Base-by-base conservation (phyloP, 1,140 invertebrate species). In the Leucophenga varia region DNA sequence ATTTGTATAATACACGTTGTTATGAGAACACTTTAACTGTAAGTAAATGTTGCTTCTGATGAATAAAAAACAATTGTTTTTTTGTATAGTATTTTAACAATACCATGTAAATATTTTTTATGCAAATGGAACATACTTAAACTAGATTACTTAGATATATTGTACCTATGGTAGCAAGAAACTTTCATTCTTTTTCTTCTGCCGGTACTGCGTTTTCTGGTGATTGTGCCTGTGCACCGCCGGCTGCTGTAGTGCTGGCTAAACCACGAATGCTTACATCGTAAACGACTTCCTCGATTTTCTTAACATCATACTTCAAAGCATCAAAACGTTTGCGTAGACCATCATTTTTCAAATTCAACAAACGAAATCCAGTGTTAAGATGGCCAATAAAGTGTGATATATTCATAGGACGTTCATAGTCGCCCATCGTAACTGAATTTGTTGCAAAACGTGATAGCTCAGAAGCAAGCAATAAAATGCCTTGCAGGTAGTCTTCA, bases 261-360 rank as follows among this genome's bases (percentile, higher is more conserved):
- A 95, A 78, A 1, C 90, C 91, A 41, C 93, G 79, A 54, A 97
- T 92, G 49, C 87, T 88, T 3, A 97, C 78, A 73, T 97, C 93
- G 65, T 95, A 97, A 7, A 97, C 91, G 2, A 97, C 88, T 78
- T 96, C 92, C 70, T 96, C 93, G 20, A 95, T 89, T 76, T 95
- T 96, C 74, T 95, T 95, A 3, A 95, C 84, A 63, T 95, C 91
- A 64, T 96, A 96, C 63, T 97, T 96, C 1, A 97, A 77, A 1
- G 81, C 88, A 78, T 97, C 94, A 71, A 91, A 96, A 42, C 88
- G 80, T 72, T 94, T 95, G 20, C 93, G 79, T 12, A 97, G 76
- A 17, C 82, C 81, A 70, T 96, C 93, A 77, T 96, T 97, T 74
- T 96, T 96, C 14, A 96, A 79, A 72, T 94, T 95, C 12, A 97